Percentiles rank a stretch among this genome's conserved stretches.
Evolutionary conservation across 2,113 vertebrate genomes (phyloP).

Genomic region (Phyllostomus discolor): DNA sequence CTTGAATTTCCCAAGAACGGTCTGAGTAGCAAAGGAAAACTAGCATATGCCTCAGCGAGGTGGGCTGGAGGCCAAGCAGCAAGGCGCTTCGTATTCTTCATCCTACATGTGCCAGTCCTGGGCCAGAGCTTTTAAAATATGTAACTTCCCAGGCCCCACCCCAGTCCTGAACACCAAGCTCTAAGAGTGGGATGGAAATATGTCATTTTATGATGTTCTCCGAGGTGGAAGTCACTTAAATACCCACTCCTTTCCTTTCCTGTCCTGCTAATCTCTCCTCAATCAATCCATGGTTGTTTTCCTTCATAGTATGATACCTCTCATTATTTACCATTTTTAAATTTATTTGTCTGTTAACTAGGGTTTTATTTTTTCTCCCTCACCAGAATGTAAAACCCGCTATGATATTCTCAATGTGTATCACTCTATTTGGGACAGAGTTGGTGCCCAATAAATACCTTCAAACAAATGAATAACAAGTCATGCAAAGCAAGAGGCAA

Average conservation of each 20-base stretch:
- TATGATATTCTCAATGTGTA: not conserved
- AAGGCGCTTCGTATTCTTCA: not conserved
- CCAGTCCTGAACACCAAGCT: not conserved
- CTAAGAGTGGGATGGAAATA: not conserved
- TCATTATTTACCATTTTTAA: not conserved
- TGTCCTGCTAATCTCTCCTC: not conserved
- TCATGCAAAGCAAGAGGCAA: not conserved
- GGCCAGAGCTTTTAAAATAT: not conserved
- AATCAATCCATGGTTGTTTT: not conserved
- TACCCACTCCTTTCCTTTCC: not conserved
- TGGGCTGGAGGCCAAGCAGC: not conserved
- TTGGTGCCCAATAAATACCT: not conserved
- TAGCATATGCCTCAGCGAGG: not conserved
- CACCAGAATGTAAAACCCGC: not conserved
- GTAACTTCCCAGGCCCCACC: not conserved
- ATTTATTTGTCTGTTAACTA: not conserved
- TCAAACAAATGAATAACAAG: not conserved
- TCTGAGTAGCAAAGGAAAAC: not conserved
- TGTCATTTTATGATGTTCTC: not conserved
- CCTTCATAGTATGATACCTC: not conserved
- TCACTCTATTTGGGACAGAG: not conserved
- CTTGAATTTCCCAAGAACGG: not conserved
- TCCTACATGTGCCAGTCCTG: not conserved
- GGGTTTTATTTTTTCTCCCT: not conserved
- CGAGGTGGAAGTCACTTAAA: not conserved